These are phyloP conservation scores for Xestia sexstrigata DNA, from an alignment of 2,888 invertebrate species.

Conservation along the genomic window DNA sequence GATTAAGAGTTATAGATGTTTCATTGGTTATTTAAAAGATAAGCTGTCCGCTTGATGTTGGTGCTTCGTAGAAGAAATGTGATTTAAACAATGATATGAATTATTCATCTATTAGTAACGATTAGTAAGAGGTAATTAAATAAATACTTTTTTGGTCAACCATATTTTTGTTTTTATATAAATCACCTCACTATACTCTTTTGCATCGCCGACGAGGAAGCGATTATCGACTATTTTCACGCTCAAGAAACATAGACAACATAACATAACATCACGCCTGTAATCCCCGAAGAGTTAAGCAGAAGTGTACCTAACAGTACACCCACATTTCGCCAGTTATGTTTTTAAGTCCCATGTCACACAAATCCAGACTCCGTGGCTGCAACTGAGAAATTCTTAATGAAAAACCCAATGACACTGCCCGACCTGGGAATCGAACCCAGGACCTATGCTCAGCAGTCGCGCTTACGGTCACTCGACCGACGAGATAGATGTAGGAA, in stretches of 20 bases:
- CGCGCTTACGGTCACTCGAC: too few relatives aligned
- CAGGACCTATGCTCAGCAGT: too few relatives aligned
- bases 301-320: not conserved
- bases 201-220: not conserved
- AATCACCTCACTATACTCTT: not conserved
- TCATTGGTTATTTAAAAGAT: constrained; percentile 41
- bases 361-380: not conserved
- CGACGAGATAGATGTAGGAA: too few relatives aligned
- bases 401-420: too few relatives aligned
- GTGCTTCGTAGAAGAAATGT: constrained; percentile 82
- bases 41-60: constrained; percentile 80
- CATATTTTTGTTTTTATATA: constrained; percentile 16
- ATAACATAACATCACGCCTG: not conserved
- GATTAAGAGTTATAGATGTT: constrained; percentile 23
- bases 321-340: too few relatives aligned
- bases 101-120: constrained; percentile 57
- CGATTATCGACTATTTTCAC: not conserved
- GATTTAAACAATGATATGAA: constrained; percentile 64
- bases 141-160: constrained; percentile 53
- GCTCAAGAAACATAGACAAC: not conserved
- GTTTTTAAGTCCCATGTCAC: too few relatives aligned
- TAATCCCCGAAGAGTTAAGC: not conserved
- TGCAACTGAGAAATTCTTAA: too few relatives aligned
- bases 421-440: too few relatives aligned
- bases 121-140: constrained; percentile 50